Base-by-base conservation (phyloP, 2,888 invertebrate species). In the Congeria kusceri region DNA sequence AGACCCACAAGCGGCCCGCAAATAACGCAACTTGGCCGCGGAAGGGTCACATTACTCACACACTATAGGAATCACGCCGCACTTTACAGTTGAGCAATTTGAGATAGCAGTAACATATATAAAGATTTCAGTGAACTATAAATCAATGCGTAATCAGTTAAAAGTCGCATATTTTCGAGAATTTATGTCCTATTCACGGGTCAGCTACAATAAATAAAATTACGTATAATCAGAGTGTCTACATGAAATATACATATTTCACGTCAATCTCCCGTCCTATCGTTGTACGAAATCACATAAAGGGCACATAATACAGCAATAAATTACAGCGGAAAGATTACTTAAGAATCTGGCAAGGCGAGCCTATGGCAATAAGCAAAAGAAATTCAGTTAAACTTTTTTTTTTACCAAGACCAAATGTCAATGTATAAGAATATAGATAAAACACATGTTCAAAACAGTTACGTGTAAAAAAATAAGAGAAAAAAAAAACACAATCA, bases 181-280 rank as follows among this genome's bases (percentile, higher is more conserved):
- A 49, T 49, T 61, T 62, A 29, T 46, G 49, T 39, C 58, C 66
- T 65, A 70, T 64, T 66, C 56, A 28, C 29, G 27, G 58, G 68
- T 66, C 64, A 53, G 39, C 53, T 25, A 47, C 56, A 63, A 76
- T 80, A 76, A 76, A 80, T 69, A 75, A 76, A 76, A 76, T 80
- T 72, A 80, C 20, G 44, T 72, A 59, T 76, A 76, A 80, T 80
- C 80, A 69, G 80, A 72, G 80, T 72, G 80, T 80, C 76, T 76
- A 76, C 65, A 64, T 20, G 39, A 68, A 23, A 72, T 65, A 80
- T 75, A 71, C 64, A 74, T 68, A 72, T 57, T 72, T 80, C 80
- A 80, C 75, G 80, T 62, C 76, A 59, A 29, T 49, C 64, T 65
- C 63, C 63, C 68, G 63, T 59, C 57, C 63, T 56, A 61, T 64